A percentile compares a stretch with the other conserved stretches of the same genome.
phyloP scores from a whole-genome alignment of 2,888 invertebrate species.

The Chrysotoxum bicinctum region DNA sequence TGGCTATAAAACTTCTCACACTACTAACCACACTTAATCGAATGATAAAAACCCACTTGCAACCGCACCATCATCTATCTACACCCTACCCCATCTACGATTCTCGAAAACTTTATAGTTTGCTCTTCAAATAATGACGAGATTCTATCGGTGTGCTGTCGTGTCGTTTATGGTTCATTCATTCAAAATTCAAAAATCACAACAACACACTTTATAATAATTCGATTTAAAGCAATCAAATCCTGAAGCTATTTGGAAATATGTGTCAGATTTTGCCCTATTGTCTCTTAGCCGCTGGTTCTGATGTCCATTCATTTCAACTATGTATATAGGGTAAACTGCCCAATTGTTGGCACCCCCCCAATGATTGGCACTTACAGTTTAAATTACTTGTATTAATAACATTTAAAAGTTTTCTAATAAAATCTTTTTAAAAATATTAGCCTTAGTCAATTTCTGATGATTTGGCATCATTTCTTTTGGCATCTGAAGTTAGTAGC shows the following conservation, averaged over 20 bases:
- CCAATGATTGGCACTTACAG: no score
- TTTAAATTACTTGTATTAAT: no score
- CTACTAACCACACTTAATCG: conserved; percentile 19
- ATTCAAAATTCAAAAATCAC: conserved; percentile 45
- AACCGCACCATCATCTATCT: background rate
- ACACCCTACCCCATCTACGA: background rate
- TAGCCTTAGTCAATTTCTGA: no score
- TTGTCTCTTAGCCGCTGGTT: background rate
- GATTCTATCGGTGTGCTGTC: conserved; percentile 9
- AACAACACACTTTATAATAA: conserved; percentile 58
- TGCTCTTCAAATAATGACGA: conserved; percentile 26
- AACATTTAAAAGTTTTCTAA: no score
- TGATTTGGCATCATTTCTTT: no score
- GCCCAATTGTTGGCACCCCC: no score
- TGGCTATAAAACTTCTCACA: no score
- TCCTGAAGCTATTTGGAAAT: conserved; percentile 41
- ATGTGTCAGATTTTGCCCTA: conserved; percentile 50
- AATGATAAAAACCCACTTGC: conserved; percentile 38
- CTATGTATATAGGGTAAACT: no score
- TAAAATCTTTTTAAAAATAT: no score
- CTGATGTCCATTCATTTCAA: conserved; percentile 18
- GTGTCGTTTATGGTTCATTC: conserved; percentile 35
- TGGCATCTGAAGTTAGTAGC: no score
- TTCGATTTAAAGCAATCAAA: conserved; percentile 69
- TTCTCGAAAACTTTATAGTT: conserved; percentile 49